Evolutionary conservation across 2,113 vertebrate species (phyloP).

Genomic region (Syrrhaptes paradoxus): DNA sequence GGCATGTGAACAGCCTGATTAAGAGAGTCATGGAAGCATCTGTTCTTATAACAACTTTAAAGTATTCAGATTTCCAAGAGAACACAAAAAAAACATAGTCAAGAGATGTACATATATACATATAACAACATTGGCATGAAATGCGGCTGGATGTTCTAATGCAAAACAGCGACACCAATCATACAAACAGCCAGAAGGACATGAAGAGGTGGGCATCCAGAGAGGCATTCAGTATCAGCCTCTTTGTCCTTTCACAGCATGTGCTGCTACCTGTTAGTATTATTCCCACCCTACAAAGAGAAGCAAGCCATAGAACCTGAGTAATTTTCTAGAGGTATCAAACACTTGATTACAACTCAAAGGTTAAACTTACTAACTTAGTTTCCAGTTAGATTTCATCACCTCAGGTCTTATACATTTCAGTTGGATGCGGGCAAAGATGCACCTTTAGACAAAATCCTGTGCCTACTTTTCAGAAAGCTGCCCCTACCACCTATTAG

Average conservation of each 20-base stretch:
- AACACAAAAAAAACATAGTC: background rate
- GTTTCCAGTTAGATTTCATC: background rate
- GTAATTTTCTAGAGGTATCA: background rate
- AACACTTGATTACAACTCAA: background rate
- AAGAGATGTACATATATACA: background rate
- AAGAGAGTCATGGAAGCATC: background rate
- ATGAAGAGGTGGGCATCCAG: background rate
- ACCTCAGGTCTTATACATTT: background rate
- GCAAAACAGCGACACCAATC: background rate
- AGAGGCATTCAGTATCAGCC: background rate
- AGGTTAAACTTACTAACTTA: background rate
- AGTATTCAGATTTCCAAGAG: background rate
- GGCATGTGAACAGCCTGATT: background rate
- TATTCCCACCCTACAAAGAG: background rate
- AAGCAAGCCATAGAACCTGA: background rate
- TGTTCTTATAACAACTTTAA: background rate
- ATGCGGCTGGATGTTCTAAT: background rate
- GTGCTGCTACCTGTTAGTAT: no score
- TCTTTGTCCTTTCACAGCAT: background rate
- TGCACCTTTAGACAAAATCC: background rate
- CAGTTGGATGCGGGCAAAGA: background rate
- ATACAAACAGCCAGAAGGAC: background rate
- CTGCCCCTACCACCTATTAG: background rate
- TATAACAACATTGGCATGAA: background rate
- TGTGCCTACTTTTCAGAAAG: background rate